These are phyloP conservation scores for Excalfactoria chinensis DNA, from an alignment of 2,113 vertebrate species.

Conservation along the genomic window DNA sequence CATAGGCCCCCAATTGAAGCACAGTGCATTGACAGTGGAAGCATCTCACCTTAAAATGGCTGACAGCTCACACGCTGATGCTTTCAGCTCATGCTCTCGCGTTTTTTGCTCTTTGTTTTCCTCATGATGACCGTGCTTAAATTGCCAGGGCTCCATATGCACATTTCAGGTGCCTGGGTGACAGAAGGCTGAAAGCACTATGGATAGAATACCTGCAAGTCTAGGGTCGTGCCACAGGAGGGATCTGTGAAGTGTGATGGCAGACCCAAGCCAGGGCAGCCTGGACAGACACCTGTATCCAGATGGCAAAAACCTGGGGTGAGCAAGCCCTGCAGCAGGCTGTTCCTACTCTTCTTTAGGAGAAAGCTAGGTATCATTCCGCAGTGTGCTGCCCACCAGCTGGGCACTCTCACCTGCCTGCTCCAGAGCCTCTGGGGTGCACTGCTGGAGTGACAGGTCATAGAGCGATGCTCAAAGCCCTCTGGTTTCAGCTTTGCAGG, in stretches of 20 bases:
- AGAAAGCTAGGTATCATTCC: background rate
- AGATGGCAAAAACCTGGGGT: background rate
- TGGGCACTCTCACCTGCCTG: fast-evolving
- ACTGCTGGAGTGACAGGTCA: background rate
- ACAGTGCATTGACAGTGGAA: background rate
- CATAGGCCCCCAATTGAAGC: background rate
- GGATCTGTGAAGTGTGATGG: background rate
- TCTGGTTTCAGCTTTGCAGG: background rate
- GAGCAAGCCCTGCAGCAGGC: background rate
- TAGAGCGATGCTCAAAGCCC: background rate
- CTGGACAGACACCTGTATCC: background rate
- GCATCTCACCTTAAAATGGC: constrained; percentile 53
- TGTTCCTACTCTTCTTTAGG: background rate
- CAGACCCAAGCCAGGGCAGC: background rate
- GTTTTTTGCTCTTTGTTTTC: background rate
- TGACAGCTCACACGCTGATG: background rate
- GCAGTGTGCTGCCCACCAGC: fast-evolving
- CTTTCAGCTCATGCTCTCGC: background rate
- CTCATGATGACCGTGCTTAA: background rate
- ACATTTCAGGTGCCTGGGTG: background rate
- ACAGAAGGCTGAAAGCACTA: background rate
- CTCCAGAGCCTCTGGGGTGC: background rate
- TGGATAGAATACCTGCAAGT: background rate
- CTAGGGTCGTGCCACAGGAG: background rate
- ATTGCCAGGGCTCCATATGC: background rate